phyloP scores from a whole-genome alignment of 1,140 invertebrate species.

The Thalassaphorura encarpata region DNA sequence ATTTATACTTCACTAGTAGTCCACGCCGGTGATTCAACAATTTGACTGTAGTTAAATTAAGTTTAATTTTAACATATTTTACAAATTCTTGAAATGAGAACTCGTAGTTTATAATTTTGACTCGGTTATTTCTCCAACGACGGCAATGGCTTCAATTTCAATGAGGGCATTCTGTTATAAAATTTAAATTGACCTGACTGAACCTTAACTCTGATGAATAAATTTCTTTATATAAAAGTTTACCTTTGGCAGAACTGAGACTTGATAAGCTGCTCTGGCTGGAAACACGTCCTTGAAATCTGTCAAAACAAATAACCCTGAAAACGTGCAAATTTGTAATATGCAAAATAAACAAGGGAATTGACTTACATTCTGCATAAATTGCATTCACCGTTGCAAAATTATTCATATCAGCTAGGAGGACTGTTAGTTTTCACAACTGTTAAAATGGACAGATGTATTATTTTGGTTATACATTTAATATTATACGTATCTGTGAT shows the following conservation, averaged over 20 bases:
- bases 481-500: no score
- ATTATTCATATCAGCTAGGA: conserved; percentile 17
- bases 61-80: no score
- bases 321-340: background rate
- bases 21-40: background rate
- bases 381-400: conserved; percentile 21
- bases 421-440: conserved; percentile 26
- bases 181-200: background rate
- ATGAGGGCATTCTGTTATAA: conserved; percentile 49
- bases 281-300: conserved; percentile 21
- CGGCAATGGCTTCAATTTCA: conserved; percentile 69
- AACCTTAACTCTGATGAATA: background rate
- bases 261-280: conserved; percentile 27
- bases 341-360: background rate
- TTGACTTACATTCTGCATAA: conserved; percentile 24
- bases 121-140: conserved; percentile 47
- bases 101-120: no score
- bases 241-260: conserved; percentile 20
- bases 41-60: no score
- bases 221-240: background rate
- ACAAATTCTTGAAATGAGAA: no score
- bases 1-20: background rate
- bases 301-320: background rate
- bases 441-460: conserved; percentile 6
- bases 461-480: no score